Evolutionary conservation across 2,113 vertebrate genomes (phyloP), one percentile per base, ranked within the genome.

Genomic region (Perca fluviatilis): DNA sequence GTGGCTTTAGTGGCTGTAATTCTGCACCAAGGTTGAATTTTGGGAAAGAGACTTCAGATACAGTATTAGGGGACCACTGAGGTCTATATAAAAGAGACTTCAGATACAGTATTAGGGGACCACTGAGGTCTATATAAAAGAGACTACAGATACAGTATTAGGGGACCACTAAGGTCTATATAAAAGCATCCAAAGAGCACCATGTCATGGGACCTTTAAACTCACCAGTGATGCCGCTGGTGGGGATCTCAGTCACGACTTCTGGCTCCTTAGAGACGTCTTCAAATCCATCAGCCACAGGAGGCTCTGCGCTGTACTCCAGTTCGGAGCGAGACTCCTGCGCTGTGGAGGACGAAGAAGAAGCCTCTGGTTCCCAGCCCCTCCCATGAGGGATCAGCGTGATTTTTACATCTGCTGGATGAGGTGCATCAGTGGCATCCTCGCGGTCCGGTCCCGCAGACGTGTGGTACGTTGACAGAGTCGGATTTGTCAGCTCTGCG

Each of bases 321-420:
- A 82, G 47, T 53, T 94, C 91, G n/a, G 90, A 85, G 23, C 77
- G 88, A 50, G 93, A 90, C 66, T 95, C 94, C 82, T 91, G 92
- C 0, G 66, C 81, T 0, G 84, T 61, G 30, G 89, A 88, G 2
- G 87, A 43, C 40, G 40, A 43, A 43, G 40, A 47, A 1, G 88
- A 75, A 2, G 80, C 18, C 12, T 67, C 33, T 0, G 71, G 80
- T 6, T 90, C 77, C 90, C 88, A 92, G 25, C 67, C 58, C 0
- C 83, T 92, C 78, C 67, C 63, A 12, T 67, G 83, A 69, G 92
- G 92, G 36, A 94, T 84, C 66, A 92, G 74, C 0, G 90, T 90
- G 53, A 94, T 82, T 49, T 89, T 87, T 21, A 84, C 40, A 19
- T 78, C 62, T 9, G 80, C 64, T 1, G 50, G 23, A 15, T 77